Conservation (phyloP, 2,888 invertebrate genomes). For the Spodoptera littoralis region DNA sequence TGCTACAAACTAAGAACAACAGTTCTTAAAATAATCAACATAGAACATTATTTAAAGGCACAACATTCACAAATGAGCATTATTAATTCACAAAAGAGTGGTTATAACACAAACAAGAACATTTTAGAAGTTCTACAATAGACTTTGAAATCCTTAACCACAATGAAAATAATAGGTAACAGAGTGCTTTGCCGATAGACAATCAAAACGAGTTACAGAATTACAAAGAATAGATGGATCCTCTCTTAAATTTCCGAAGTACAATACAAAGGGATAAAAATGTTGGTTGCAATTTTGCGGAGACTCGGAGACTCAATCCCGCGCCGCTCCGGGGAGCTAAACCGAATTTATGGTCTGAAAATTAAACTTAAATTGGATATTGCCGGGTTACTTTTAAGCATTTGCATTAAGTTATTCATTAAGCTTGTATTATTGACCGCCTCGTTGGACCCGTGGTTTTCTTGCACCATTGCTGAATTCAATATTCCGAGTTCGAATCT, state of each 20-base stretch:
- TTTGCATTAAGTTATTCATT: slow-evolving; percentile 81
- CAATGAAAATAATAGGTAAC: slow-evolving; percentile 60
- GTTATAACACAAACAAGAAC: slow-evolving; percentile 56
- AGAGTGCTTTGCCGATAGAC: slow-evolving; percentile 66
- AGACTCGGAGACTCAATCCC: slow-evolving; percentile 77
- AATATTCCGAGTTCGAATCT: too few species aligned
- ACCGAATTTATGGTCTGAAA: slow-evolving; percentile 86
- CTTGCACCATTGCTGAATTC: too few species aligned
- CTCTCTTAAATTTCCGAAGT: slow-evolving; percentile 77
- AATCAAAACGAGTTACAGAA: slow-evolving; percentile 77
- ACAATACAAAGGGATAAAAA: slow-evolving; percentile 85
- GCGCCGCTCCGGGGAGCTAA: slow-evolving; percentile 82
- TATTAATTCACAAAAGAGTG: slow-evolving; percentile 50
- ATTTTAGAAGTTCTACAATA: slow-evolving; percentile 63
- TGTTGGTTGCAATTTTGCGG: slow-evolving; percentile 82
- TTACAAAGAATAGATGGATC: slow-evolving; percentile 77
- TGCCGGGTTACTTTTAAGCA: slow-evolving; percentile 80
- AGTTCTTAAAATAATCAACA: slow-evolving; percentile 17
- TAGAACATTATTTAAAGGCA: slow-evolving; percentile 8
- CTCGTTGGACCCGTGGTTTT: slow-evolving; percentile 6
- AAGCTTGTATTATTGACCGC: slow-evolving; percentile 63
- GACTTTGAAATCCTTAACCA: slow-evolving; percentile 64
- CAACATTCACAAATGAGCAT: slow-evolving; percentile 26
- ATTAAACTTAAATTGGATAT: slow-evolving; percentile 87
- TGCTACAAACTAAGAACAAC: not conserved